Evolutionary conservation across 2,888 invertebrate genomes (phyloP), one percentile per base, ranked within the genome.

Genomic region (Lasioglossum vierecki): DNA sequence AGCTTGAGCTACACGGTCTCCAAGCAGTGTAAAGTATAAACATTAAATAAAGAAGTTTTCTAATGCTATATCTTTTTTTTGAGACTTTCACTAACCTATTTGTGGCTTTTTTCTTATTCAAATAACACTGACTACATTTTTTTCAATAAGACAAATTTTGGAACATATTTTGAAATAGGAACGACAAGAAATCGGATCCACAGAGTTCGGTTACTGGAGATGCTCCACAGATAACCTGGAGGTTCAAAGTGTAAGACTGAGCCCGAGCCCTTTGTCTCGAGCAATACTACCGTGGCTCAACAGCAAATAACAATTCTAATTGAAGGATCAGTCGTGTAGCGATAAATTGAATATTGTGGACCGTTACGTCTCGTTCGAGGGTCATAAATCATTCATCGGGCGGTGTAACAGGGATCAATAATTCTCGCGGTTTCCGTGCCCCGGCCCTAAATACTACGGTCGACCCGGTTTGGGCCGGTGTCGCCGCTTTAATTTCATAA

Each of bases 371-470:
- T 26, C 68, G 66, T 57, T 46, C 73, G 13, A 46, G 35, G 72
- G 63, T 78, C 79, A 76, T 84, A 84, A 84, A 84, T 84, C 84
- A 84, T 83, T 84, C 84, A 84, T 79, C 84, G 72, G 6, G 22
- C 35, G 74, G 13, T 60, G 72, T 49, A 84, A 79, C 84, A 5
- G 15, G 71, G 57, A 84, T 84, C 84, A 79, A 84, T 84, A 84
- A 84, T 84, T 79, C 57, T 57, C 53, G 71, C 78, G 63, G 63
- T 66, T 66, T 30, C 66, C 53, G 39, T n/a, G 26, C 39, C 8
- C 13, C 70, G 11, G 5, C 2, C 75, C 18, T 30, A 53, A 68
- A 79, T 74, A 66, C 18, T 22, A 26, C 39, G 26, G 13, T 22
- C 49, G 79, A 13, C 4, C 18, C 18, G 57, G n/a, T 57, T 57